A percentile compares a stretch with the other conserved stretches of the same genome.
Conservation (phyloP, 2,888 invertebrate species). For the Hirtodrosophila cameraria region DNA sequence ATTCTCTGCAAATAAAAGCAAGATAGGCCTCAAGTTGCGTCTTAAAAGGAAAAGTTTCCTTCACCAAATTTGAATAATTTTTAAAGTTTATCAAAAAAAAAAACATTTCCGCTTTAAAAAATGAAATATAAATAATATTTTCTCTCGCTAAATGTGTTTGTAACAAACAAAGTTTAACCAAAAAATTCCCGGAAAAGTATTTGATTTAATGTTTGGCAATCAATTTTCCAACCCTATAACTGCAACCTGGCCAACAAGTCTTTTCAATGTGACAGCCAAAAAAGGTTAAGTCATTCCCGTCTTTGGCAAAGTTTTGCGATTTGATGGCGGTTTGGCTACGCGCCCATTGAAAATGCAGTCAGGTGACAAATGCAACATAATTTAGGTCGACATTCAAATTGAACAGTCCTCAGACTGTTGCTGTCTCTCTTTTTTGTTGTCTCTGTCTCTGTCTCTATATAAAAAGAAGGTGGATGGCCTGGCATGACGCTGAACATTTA, state of each 20-base stretch:
- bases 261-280: slow-evolving; percentile 20
- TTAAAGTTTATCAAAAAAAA: too few species aligned
- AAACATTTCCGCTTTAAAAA: too few species aligned
- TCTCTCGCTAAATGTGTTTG: too few species aligned
- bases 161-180: too few species aligned
- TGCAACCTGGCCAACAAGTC: slow-evolving; percentile 4
- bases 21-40: too few species aligned
- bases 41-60: too few species aligned
- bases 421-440: slow-evolving; percentile 2
- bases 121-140: too few species aligned
- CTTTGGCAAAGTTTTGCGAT: slow-evolving; percentile 7
- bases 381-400: slow-evolving; percentile 56
- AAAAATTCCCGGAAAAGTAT: slow-evolving; percentile 2
- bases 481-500: slow-evolving; percentile 42
- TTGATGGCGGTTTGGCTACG: slow-evolving; percentile 19
- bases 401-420: slow-evolving; percentile 6
- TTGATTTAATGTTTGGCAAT: slow-evolving; percentile 7
- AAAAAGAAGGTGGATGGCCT: slow-evolving; percentile 40
- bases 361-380: slow-evolving; percentile 58
- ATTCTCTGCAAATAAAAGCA: too few species aligned
- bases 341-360: slow-evolving; percentile 44
- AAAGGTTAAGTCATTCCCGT: slow-evolving; percentile 35
- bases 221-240: slow-evolving; percentile 4
- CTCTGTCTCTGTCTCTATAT: slow-evolving; percentile 4
- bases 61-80: too few species aligned